Conservation (phyloP, 2,113 vertebrate genomes). For the Pluvialis apricaria region DNA sequence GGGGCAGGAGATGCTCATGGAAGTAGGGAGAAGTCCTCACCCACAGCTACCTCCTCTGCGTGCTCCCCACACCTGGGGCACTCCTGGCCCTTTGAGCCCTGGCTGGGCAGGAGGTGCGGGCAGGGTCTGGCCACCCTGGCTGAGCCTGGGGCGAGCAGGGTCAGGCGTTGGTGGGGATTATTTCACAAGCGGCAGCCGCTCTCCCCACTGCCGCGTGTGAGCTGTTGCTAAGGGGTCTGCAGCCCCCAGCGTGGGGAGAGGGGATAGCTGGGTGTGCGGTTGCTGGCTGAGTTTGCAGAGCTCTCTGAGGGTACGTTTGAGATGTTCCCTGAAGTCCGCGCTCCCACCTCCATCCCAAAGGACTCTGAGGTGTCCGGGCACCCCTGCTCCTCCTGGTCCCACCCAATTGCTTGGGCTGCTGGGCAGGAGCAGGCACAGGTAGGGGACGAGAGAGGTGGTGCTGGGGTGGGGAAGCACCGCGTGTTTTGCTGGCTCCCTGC, state of each 20-base stretch:
- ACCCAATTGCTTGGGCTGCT: neutral
- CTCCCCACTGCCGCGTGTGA: too few species aligned
- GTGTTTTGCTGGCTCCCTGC: neutral
- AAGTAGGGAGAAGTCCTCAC: neutral
- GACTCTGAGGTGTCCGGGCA: too few species aligned
- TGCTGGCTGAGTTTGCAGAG: neutral
- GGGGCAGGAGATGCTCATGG: neutral
- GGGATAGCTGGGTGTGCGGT: neutral
- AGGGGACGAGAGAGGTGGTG: neutral
- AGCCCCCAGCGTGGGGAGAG: neutral
- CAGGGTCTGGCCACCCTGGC: neutral
- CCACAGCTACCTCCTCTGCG: too few species aligned
- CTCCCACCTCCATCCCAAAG: neutral
- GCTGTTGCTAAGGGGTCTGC: neutral
- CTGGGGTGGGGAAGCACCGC: rapidly evolving
- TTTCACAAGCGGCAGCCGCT: neutral
- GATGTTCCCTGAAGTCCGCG: neutral
- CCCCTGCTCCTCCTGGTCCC: too few species aligned
- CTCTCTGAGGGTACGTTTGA: neutral
- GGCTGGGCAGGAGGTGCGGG: neutral
- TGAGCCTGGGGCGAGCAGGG: neutral
- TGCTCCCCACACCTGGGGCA: neutral
- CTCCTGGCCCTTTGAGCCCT: neutral
- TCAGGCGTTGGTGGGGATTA: neutral
- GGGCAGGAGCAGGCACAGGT: rapidly evolving